These are phyloP conservation scores for Rhagonycha fulva DNA, from an alignment of 2,888 invertebrate genomes.

Conservation along the genomic window DNA sequence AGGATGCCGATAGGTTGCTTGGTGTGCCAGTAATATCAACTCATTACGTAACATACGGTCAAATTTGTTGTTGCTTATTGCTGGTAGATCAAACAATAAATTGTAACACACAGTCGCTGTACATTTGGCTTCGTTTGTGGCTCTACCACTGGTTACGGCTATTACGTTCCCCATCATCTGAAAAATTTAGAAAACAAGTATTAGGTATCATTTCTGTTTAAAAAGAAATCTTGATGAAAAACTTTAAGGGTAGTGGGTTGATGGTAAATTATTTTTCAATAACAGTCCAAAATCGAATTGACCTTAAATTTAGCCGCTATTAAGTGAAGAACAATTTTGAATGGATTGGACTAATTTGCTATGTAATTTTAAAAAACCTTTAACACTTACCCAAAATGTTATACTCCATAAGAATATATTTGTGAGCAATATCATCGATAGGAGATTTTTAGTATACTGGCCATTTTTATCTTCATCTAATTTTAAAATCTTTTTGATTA, in stretches of 20 bases:
- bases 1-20: not conserved
- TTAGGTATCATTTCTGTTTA: too few species aligned
- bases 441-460: too few species aligned
- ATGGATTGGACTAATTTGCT: too few species aligned
- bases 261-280: too few species aligned
- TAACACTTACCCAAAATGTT: not conserved
- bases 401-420: not conserved
- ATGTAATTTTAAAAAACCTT: too few species aligned
- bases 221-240: too few species aligned
- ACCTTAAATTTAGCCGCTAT: too few species aligned
- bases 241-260: too few species aligned
- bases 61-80: not conserved
- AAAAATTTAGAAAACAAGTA: not conserved
- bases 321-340: too few species aligned
- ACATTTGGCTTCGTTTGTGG: not conserved
- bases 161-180: not conserved
- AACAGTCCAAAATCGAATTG: too few species aligned
- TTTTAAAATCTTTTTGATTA: not conserved
- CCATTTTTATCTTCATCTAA: too few species aligned
- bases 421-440: rapidly evolving
- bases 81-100: conserved; percentile 1
- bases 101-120: not conserved
- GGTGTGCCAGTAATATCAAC: not conserved
- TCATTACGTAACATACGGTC: not conserved
- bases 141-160: not conserved